These are phyloP conservation scores for Isichthys henryi DNA, from an alignment of 2,113 vertebrate genomes.

Conservation along the genomic window DNA sequence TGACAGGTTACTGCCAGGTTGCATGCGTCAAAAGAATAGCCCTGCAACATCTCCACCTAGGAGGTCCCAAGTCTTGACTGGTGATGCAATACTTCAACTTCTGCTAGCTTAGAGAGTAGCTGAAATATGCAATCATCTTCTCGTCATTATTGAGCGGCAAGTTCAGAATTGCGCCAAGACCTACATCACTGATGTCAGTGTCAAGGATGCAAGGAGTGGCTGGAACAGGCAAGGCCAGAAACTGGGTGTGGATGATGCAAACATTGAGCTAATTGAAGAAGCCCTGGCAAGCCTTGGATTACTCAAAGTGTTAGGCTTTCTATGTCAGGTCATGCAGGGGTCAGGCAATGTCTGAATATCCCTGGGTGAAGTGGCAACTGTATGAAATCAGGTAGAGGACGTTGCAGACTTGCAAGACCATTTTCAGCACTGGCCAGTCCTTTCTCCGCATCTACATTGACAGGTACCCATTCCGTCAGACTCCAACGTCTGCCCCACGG, in stretches of 20 bases:
- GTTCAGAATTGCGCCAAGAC: not conserved
- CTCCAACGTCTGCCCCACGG: not conserved
- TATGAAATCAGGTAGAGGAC: conserved; percentile 5
- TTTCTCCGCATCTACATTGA: not conserved
- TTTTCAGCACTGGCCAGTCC: not conserved
- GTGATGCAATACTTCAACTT: not conserved
- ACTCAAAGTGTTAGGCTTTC: not conserved
- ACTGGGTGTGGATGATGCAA: not conserved
- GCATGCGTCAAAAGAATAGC: not conserved
- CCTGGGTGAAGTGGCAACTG: not conserved
- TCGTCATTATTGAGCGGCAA: not conserved
- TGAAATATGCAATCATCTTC: not conserved
- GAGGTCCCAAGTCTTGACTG: not conserved
- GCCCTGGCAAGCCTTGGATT: not conserved
- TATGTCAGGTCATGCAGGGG: not conserved
- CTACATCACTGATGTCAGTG: not conserved
- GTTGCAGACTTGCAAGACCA: not conserved
- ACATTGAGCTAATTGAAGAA: not conserved
- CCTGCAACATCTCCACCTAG: not conserved
- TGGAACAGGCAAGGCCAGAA: not conserved
- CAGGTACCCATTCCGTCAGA: not conserved
- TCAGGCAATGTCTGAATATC: not conserved
- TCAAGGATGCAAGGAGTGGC: not conserved
- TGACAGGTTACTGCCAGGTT: not conserved
- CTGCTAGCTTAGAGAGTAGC: not conserved